Percentiles rank a stretch among this genome's conserved stretches.
phyloP scores from a whole-genome alignment of 2,113 vertebrate genomes.

The Damaliscus lunatus region DNA sequence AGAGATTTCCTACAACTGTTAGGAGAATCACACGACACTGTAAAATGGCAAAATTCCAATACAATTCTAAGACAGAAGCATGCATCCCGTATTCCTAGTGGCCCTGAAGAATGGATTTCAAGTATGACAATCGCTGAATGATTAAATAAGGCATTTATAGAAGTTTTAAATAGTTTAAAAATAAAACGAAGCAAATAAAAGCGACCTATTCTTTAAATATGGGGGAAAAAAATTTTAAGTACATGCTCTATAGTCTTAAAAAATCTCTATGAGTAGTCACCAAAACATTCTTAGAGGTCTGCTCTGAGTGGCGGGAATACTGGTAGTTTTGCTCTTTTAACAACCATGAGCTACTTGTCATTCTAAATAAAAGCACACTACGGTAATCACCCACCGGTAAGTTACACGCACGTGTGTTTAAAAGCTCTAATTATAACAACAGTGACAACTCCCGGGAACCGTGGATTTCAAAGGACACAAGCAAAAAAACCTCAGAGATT shows the following conservation, averaged over 20 bases:
- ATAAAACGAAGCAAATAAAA: slow-evolving; percentile 1
- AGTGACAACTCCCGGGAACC: slow-evolving; percentile 31
- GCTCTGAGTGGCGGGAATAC: background rate
- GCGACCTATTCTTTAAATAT: background rate
- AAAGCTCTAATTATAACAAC: background rate
- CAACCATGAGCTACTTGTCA: background rate
- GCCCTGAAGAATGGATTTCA: background rate
- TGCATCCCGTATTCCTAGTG: background rate
- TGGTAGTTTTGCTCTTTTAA: background rate
- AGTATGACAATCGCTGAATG: background rate
- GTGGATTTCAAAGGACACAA: slow-evolving; percentile 54
- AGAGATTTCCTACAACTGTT: background rate
- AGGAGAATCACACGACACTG: background rate
- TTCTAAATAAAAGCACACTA: background rate
- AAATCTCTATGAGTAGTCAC: background rate
- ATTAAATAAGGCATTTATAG: background rate
- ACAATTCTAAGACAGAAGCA: background rate
- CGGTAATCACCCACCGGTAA: background rate
- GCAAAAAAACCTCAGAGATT: background rate
- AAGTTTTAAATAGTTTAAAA: background rate
- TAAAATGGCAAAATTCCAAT: background rate
- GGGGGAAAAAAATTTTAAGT: rapidly evolving
- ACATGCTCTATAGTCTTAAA: background rate
- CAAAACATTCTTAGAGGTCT: background rate
- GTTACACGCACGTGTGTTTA: background rate